Conservation (phyloP, 2,888 invertebrate species). For the Cryptocheilus praepositus region DNA sequence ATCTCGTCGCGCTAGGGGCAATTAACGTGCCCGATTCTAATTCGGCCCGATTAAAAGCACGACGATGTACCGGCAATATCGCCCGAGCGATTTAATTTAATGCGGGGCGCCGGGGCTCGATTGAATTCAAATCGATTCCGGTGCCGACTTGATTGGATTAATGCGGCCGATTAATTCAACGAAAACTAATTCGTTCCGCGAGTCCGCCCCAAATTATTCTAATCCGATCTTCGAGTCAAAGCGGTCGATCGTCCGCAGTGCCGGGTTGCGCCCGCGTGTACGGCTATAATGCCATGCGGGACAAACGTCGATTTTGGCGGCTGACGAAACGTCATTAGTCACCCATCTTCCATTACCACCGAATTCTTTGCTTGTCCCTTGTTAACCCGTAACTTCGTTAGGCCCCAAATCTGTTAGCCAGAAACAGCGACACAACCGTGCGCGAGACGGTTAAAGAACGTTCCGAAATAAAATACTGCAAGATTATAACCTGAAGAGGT, state of each 20-base stretch:
- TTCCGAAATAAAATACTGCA: no score
- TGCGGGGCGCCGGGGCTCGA: slow-evolving; percentile 60
- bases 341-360: no score
- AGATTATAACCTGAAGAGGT: no score
- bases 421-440: no score
- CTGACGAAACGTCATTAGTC: no score
- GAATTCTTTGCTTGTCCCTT: no score
- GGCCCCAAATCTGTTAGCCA: no score
- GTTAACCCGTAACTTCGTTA: no score
- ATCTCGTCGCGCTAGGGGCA: slow-evolving; percentile 36
- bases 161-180: slow-evolving; percentile 71
- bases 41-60: slow-evolving; percentile 59
- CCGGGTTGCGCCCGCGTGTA: no score
- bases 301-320: no score
- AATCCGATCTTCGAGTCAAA: slow-evolving; percentile 54
- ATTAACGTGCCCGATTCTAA: slow-evolving; percentile 54
- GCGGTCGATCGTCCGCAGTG: not conserved
- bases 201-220: slow-evolving; percentile 58
- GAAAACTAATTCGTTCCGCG: slow-evolving; percentile 70
- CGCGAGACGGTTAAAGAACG: no score
- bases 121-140: slow-evolving; percentile 69
- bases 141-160: slow-evolving; percentile 67
- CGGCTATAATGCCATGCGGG: no score
- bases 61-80: slow-evolving; percentile 48
- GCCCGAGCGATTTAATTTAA: slow-evolving; percentile 68